phyloP scores from a whole-genome alignment of 2,888 invertebrate genomes.

The Cotesia congregata region DNA sequence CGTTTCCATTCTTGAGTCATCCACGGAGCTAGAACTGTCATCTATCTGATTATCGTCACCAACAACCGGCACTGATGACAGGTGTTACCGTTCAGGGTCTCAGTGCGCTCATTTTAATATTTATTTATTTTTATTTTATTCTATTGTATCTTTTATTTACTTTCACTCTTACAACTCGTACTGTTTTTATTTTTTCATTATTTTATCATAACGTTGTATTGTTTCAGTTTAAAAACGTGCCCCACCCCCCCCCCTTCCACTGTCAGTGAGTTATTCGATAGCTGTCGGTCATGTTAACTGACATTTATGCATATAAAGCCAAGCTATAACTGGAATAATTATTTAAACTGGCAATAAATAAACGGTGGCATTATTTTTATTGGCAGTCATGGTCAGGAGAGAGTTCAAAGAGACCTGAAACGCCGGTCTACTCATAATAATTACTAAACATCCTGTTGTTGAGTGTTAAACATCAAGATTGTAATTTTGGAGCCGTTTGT shows the following conservation, averaged over 20 bases:
- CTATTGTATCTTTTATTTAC: background rate
- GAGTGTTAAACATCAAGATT: background rate
- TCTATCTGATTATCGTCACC: slow-evolving; percentile 9
- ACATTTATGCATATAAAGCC: background rate
- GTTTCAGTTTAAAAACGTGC: background rate
- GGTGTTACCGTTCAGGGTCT: slow-evolving; percentile 18
- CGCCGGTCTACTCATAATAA: background rate
- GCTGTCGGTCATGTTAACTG: background rate
- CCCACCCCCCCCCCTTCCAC: background rate
- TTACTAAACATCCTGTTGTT: background rate
- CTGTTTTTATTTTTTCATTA: background rate
- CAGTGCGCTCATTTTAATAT: background rate
- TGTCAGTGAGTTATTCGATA: background rate
- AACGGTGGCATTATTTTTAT: background rate
- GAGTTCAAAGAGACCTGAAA: background rate
- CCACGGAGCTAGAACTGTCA: slow-evolving; percentile 18
- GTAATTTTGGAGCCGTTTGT: slow-evolving; percentile 20
- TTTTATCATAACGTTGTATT: background rate
- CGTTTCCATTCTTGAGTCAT: slow-evolving; percentile 41
- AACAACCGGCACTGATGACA: slow-evolving; percentile 32
- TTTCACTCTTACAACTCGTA: background rate
- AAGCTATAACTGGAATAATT: background rate
- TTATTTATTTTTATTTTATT: too few species aligned
- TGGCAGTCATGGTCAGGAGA: background rate
- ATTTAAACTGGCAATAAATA: background rate